Base-by-base conservation (phyloP, 2,113 vertebrate genomes). In the Tragelaphus buxtoni region DNA sequence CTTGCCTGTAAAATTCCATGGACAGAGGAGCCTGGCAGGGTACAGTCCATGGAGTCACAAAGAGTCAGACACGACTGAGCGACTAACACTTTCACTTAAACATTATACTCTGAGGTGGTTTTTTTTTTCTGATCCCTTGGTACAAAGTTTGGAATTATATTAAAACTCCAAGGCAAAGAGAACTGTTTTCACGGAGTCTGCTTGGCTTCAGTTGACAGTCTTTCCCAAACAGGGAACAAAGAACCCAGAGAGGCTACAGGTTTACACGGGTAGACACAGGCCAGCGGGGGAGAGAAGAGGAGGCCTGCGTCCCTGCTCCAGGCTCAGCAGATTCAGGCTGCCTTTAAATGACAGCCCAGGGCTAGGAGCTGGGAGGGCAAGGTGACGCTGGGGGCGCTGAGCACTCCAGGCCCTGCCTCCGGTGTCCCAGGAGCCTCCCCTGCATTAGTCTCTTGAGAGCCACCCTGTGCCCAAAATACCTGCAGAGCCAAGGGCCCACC, bases 381-480 rank as follows among this genome's bases (percentile, higher is more conserved):
- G 80, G 39, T 24, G 32, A 11, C 9, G 11, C 56, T 72, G 4
- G 9, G 90, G 72, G 42, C 55, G 13, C 56, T 14, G 16, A 86
- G 91, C 9, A 18, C 26, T 13, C 61, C 14, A n/a, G 61, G 83
- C 56, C 51, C 83, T 1, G 4, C 55, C n/a, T 81, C 47, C 22
- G 9, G 47, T n/a, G 53, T 83, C 42, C 88, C 11, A 39, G 30
- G 5, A 79, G 51, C 90, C 49, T 94, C 90, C 76, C 53, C 51
- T 22, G 22, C 47, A 47, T 17, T 20, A 1, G 42, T 85, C 88
- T 94, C 82, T 30, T 39, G 88, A 89, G 91, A 95, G 56, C 56
- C 20, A 86, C 53, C 51, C 56, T 88, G 91, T 74, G 51, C 94
- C 77, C 47, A 26, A 96, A 95, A 95, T 76, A 74, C 88, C 81